Percentiles rank a stretch among this genome's conserved stretches.
These are phyloP conservation scores for Patella caerulea DNA, from an alignment of 2,888 invertebrate genomes.

Conservation along the genomic window DNA sequence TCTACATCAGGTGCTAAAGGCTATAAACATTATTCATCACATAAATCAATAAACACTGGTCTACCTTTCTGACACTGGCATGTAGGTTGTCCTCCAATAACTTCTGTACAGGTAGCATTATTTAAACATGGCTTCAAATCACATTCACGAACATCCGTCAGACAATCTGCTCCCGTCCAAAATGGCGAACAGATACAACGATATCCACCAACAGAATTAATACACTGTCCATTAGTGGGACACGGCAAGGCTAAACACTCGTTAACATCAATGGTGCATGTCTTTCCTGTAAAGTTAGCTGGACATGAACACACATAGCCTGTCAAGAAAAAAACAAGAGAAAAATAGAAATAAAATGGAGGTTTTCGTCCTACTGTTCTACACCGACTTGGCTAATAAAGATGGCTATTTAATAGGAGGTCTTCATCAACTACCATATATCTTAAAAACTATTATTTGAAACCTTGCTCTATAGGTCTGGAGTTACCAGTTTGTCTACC, in stretches of 20 bases:
- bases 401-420: no score
- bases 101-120: slow-evolving; percentile 82
- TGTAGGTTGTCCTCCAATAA: slow-evolving; percentile 35
- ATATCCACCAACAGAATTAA: slow-evolving; percentile 87
- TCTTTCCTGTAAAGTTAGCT: slow-evolving; percentile 74
- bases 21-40: no score
- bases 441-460: no score
- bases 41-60: not conserved
- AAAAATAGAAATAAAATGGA: not conserved
- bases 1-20: no score
- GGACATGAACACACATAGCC: slow-evolving; percentile 46
- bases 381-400: no score
- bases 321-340: slow-evolving; percentile 10
- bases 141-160: slow-evolving; percentile 84
- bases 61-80: slow-evolving; percentile 39
- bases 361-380: not conserved
- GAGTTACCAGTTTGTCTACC: no score
- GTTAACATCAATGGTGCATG: slow-evolving; percentile 90
- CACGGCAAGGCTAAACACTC: slow-evolving; percentile 76
- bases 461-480: no score
- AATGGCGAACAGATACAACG: slow-evolving; percentile 82
- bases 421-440: no score
- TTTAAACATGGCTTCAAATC: slow-evolving; percentile 83
- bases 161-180: slow-evolving; percentile 56
- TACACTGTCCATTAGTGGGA: slow-evolving; percentile 78